Conservation (phyloP, 2,888 invertebrate species). For the Pandemis heparana region DNA sequence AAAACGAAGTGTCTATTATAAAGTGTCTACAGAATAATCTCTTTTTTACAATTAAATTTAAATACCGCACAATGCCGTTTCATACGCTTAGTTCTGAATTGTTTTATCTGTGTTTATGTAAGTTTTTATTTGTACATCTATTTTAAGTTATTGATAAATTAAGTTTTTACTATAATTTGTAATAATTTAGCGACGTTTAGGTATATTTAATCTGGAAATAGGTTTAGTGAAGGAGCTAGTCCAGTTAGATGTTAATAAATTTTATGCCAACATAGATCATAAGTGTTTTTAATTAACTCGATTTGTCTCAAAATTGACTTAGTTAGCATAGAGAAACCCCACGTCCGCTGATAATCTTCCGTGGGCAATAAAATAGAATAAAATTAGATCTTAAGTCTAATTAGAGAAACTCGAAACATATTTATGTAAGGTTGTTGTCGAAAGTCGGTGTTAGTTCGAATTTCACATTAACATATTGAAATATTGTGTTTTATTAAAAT, state of each 20-base stretch:
- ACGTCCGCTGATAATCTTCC: slow-evolving; percentile 49
- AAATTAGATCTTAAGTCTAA: slow-evolving; percentile 24
- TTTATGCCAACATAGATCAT: slow-evolving; percentile 67
- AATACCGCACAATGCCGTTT: slow-evolving; percentile 68
- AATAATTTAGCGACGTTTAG: slow-evolving; percentile 50
- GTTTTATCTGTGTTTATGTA: slow-evolving; percentile 65
- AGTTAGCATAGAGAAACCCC: slow-evolving; percentile 55
- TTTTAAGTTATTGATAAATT: slow-evolving; percentile 60
- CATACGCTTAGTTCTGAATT: slow-evolving; percentile 72
- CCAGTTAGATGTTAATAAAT: slow-evolving; percentile 72
- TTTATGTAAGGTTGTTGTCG: slow-evolving; percentile 32
- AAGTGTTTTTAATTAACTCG: slow-evolving; percentile 54
- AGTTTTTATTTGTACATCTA: slow-evolving; percentile 60
- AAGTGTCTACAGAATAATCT: slow-evolving; percentile 45
- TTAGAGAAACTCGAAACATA: slow-evolving; percentile 30
- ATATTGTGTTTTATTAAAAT: slow-evolving; percentile 18
- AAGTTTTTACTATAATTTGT: slow-evolving; percentile 46
- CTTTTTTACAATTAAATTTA: slow-evolving; percentile 38
- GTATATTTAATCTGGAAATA: slow-evolving; percentile 53
- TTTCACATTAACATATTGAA: slow-evolving; percentile 32
- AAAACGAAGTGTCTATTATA: slow-evolving; percentile 31
- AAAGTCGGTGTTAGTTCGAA: slow-evolving; percentile 31
- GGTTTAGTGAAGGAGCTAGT: slow-evolving; percentile 80
- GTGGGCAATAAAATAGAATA: slow-evolving; percentile 34
- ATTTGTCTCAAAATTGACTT: slow-evolving; percentile 61